Evolutionary conservation across 2,888 invertebrate species (phyloP).

Genomic region (Phengaris arion): DNA sequence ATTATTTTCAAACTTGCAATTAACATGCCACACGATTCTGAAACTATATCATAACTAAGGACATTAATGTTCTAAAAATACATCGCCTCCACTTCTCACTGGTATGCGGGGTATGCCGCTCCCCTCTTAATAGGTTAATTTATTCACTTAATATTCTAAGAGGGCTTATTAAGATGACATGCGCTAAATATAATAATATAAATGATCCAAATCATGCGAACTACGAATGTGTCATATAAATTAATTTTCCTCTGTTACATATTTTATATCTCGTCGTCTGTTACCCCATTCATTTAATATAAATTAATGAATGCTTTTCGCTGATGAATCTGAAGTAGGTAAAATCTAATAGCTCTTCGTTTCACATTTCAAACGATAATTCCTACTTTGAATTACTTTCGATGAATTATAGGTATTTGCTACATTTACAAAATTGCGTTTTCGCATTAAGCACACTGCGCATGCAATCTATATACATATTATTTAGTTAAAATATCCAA

Average conservation of each 20-base stretch:
- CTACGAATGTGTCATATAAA: not conserved
- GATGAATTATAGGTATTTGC: not conserved
- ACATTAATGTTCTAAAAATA: not conserved
- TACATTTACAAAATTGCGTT: not conserved
- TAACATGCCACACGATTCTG: not conserved
- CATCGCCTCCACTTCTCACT: not conserved
- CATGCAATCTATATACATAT: too few species aligned
- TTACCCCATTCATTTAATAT: not conserved
- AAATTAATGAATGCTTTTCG: not conserved
- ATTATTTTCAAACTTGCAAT: not conserved
- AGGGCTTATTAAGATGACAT: not conserved
- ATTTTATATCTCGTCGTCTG: not conserved
- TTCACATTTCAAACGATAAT: not conserved
- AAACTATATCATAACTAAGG: not conserved
- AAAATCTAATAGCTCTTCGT: not conserved
- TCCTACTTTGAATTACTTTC: not conserved
- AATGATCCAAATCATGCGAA: not conserved
- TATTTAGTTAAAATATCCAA: not conserved
- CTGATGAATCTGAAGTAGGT: not conserved
- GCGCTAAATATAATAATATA: constrained; percentile 4
- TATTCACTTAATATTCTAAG: constrained; percentile 20
- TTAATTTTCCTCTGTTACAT: not conserved
- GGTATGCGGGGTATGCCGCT: not conserved
- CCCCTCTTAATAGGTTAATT: constrained; percentile 11
- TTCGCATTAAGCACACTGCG: not conserved